These are phyloP conservation scores for Cyrtorhinus lividipennis DNA, from an alignment of 1,140 invertebrate genomes.

Conservation along the genomic window DNA sequence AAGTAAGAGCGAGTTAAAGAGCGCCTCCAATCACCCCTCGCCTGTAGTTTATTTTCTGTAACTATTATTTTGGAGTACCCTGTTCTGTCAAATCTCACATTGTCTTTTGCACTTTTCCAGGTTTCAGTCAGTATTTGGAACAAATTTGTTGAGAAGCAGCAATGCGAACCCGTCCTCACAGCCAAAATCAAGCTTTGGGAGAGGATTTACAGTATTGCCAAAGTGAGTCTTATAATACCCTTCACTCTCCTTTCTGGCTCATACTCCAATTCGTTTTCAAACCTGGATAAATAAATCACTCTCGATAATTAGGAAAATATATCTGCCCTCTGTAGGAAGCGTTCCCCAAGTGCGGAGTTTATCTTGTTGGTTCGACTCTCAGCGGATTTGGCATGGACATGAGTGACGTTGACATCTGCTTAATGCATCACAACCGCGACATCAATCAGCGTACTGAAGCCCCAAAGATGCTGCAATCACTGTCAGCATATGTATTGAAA, in stretches of 20 bases:
- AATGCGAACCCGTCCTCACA: background rate
- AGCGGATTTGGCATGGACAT: conserved; percentile 82
- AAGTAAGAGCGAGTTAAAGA: too few species aligned
- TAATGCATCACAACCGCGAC: conserved; percentile 60
- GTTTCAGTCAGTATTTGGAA: background rate
- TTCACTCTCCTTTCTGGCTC: background rate
- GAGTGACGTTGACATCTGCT: conserved; percentile 92
- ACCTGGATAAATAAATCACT: too few species aligned
- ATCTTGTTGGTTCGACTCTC: conserved; percentile 91
- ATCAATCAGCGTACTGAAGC: conserved; percentile 58
- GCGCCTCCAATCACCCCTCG: too few species aligned
- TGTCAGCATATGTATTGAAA: background rate
- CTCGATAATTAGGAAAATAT: too few species aligned
- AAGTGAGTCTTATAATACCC: background rate
- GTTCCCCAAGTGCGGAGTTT: conserved; percentile 56
- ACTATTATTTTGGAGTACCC: too few species aligned
- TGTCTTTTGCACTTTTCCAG: too few species aligned
- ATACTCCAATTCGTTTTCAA: too few species aligned
- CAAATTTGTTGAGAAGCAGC: background rate
- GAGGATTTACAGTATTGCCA: background rate
- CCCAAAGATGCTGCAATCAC: background rate
- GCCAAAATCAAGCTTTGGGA: background rate
- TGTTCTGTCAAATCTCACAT: too few species aligned
- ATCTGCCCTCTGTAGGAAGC: too few species aligned
- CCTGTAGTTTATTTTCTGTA: too few species aligned